A percentile compares a stretch with the other conserved stretches of the same genome.
Conservation (phyloP, 1,140 invertebrate species). For the Tetramorium alpestre region DNA sequence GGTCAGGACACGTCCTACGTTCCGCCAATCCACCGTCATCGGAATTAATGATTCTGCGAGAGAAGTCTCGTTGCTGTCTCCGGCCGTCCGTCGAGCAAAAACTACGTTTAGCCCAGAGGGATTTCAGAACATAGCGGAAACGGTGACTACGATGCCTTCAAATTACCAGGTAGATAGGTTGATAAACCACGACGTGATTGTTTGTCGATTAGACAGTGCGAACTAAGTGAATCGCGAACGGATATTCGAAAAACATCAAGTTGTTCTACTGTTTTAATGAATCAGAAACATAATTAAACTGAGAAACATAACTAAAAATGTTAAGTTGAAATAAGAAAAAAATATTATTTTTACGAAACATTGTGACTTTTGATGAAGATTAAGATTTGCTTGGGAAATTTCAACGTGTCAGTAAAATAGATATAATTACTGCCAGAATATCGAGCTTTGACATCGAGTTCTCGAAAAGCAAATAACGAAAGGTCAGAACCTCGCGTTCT, state of each 20-base stretch:
- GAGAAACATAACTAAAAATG: too few species aligned
- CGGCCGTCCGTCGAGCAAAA: slow-evolving; percentile 7
- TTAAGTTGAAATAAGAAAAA: too few species aligned
- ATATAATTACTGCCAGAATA: too few species aligned
- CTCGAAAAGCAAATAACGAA: background rate
- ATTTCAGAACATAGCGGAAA: slow-evolving; percentile 34
- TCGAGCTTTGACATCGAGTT: background rate
- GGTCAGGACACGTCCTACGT: slow-evolving; percentile 50
- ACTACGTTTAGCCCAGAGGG: slow-evolving; percentile 7
- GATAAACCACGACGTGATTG: slow-evolving; percentile 3
- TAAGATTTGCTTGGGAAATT: too few species aligned
- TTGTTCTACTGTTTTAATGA: too few species aligned
- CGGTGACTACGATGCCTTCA: background rate
- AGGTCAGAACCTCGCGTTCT: background rate
- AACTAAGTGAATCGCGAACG: background rate
- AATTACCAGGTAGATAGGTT: background rate
- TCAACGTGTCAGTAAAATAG: too few species aligned
- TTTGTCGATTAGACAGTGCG: slow-evolving; percentile 9
- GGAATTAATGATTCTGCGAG: slow-evolving; percentile 75
- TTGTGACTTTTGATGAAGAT: too few species aligned
- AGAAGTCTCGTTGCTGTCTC: slow-evolving; percentile 56
- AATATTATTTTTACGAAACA: too few species aligned
- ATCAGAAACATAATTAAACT: too few species aligned
- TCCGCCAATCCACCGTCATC: slow-evolving; percentile 68
- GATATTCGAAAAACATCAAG: background rate